phyloP scores from a whole-genome alignment of 1,140 invertebrate species.

The Bombyx mori region ASM3026992v2 NC_085131.1:528001-528500 shows the following conservation, averaged over 20 bases:
- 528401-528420: slow-evolving; percentile 71
- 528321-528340: slow-evolving; percentile 65
- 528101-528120: slow-evolving; percentile 68
- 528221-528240: slow-evolving; percentile 69
- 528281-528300: slow-evolving; percentile 66
- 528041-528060: slow-evolving; percentile 70
- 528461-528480: too few relatives aligned
- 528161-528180: slow-evolving; percentile 72
- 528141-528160: slow-evolving; percentile 69
- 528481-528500: too few relatives aligned
- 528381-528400: slow-evolving; percentile 42
- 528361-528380: too few relatives aligned
- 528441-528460: slow-evolving; percentile 7
- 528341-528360: slow-evolving; percentile 67
- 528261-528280: slow-evolving; percentile 65
- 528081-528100: slow-evolving; percentile 41
- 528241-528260: slow-evolving; percentile 63
- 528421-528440: slow-evolving; percentile 54
- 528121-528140: slow-evolving; percentile 66
- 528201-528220: slow-evolving; percentile 59
- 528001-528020: slow-evolving; percentile 75
- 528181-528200: slow-evolving; percentile 61
- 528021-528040: slow-evolving; percentile 71
- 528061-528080: slow-evolving; percentile 66
- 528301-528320: slow-evolving; percentile 70